Conservation (phyloP, 2,113 vertebrate species). For the Macrotus californicus region DNA sequence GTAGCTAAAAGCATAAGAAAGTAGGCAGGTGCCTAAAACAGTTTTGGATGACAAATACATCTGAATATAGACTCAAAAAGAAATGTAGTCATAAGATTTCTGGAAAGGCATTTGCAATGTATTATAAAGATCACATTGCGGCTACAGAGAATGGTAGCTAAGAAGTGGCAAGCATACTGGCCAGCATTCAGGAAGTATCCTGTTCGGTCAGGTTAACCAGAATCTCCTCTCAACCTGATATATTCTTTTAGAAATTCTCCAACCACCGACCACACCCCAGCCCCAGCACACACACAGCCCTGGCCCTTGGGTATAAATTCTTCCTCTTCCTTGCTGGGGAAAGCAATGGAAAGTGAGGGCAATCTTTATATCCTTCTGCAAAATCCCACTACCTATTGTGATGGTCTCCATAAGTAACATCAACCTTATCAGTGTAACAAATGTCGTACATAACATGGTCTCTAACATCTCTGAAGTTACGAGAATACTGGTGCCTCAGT, state of each 20-base stretch:
- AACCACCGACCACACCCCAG: fast-evolving
- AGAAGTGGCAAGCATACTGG: too few species aligned
- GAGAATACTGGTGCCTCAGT: background rate
- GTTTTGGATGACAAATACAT: background rate
- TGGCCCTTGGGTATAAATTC: background rate
- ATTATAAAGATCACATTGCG: background rate
- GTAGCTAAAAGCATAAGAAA: background rate
- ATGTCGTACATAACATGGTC: background rate
- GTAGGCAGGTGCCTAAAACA: background rate
- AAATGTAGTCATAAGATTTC: background rate
- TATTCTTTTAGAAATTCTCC: background rate
- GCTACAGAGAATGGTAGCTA: background rate
- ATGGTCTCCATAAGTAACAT: background rate
- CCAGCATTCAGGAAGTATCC: too few species aligned
- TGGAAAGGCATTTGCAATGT: background rate
- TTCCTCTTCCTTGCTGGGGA: background rate
- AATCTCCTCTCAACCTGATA: background rate
- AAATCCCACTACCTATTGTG: background rate
- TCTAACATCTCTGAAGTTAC: background rate
- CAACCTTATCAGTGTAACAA: background rate
- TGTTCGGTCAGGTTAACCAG: too few species aligned
- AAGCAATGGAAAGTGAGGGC: background rate
- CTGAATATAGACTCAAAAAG: background rate
- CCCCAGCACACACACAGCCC: background rate
- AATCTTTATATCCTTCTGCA: background rate